These are phyloP conservation scores for Hydrolagus colliei DNA, from an alignment of 2,797 vertebrate species.

Conservation along the genomic window DNA sequence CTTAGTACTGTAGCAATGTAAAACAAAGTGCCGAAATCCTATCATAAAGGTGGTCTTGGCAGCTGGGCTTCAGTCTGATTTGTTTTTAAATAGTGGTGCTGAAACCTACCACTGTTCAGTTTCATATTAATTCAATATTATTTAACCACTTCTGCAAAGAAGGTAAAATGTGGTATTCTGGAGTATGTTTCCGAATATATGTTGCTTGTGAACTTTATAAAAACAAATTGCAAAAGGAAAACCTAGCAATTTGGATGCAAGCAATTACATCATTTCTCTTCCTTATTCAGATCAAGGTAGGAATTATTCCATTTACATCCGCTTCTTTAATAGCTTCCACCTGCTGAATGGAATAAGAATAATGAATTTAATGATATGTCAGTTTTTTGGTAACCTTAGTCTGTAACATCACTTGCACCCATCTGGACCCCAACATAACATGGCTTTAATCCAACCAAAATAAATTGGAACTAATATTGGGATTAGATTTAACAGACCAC, in stretches of 20 bases:
- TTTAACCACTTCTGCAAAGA: neutral
- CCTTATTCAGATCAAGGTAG: neutral
- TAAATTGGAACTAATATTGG: neutral
- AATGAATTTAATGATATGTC: neutral
- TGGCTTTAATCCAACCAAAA: neutral
- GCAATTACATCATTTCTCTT: constrained; percentile 5
- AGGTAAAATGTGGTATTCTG: too few relatives aligned
- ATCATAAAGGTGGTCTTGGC: too few relatives aligned
- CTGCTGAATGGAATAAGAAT: neutral
- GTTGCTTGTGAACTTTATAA: neutral
- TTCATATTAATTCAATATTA: too few relatives aligned
- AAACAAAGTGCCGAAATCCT: too few relatives aligned
- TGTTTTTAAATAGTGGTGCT: too few relatives aligned
- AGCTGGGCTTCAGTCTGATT: too few relatives aligned
- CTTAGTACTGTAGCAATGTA: too few relatives aligned
- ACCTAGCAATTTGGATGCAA: neutral
- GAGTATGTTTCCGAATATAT: neutral
- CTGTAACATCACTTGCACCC: neutral
- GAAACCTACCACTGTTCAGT: too few relatives aligned
- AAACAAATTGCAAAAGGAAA: constrained; percentile 7
- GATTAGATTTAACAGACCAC: neutral
- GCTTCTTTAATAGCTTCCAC: neutral
- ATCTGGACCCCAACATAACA: neutral
- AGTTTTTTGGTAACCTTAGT: neutral
- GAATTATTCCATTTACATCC: neutral